Base-by-base conservation (phyloP, 2,888 invertebrate species). In the Antheraea assamensis region DNA sequence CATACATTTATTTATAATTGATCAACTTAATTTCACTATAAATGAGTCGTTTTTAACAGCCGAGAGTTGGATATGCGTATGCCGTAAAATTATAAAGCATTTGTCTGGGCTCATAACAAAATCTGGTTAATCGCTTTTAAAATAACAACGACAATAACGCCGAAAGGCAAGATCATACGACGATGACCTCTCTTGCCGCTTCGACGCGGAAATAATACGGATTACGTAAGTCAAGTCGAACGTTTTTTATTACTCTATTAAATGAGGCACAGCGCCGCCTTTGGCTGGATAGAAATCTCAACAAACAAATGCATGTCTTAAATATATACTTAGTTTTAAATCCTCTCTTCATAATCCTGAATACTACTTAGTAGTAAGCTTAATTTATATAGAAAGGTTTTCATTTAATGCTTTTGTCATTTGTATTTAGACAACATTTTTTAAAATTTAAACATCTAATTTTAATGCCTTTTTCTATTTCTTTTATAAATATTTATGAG, bases 181-280 rank as follows among this genome's bases (percentile, higher is more conserved):
- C 87, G 82, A 87, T 91, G 91, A 92, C 90, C 91, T 92, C 90
- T 85, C 83, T 78, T 82, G 87, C 85, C 84, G 88, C 88, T 87
- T 86, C 86, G 90, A 92, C 90, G 90, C 92, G 94, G 94, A 94
- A 93, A 94, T 93, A 92, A 92, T 90, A 91, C 87, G 88, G 89
- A 90, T 93, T 93, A 93, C 94, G 94, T 93, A 94, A 94, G 92
- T 90, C 83, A 84, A 91, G 92, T 92, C 93, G 93, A 93, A 92
- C 91, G 90, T 93, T 94, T 94, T 94, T 94, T 94, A 94, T 93
- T 92, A 90, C 92, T 89, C 91, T 88, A 93, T 93, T 92, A 93
- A 92, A 93, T 91, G 93, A 93, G 93, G 94, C 93, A 92, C 93
- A 87, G 88, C 85, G 89, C 85, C 88, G 85, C 83, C 86, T 84